phyloP scores from a whole-genome alignment of 1,140 invertebrate genomes.

The Atta colombica region DNA sequence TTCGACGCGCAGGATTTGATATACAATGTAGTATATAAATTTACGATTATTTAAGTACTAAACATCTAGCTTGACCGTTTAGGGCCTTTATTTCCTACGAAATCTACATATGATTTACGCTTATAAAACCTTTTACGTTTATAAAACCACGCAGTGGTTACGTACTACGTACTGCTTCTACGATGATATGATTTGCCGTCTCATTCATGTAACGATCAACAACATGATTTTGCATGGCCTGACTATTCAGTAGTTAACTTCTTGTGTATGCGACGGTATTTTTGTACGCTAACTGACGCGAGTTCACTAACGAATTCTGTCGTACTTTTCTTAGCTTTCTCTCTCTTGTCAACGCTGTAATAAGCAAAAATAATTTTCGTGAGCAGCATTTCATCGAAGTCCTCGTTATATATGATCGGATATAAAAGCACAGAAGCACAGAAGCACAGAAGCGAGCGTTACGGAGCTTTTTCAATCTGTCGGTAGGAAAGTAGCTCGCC shows the following conservation, averaged over 20 bases:
- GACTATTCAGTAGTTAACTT: slow-evolving; percentile 22
- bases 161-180: background rate
- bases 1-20: no score
- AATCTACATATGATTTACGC: background rate
- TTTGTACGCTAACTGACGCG: background rate
- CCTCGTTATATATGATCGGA: slow-evolving; percentile 23
- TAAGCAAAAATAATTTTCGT: slow-evolving; percentile 60
- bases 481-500: slow-evolving; percentile 56
- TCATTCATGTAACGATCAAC: background rate
- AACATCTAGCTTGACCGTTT: no score
- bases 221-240: slow-evolving; percentile 27
- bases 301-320: slow-evolving; percentile 1
- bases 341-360: slow-evolving; percentile 14
- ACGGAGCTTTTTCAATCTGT: slow-evolving; percentile 71
- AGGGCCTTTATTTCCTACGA: no score
- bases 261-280: slow-evolving; percentile 13
- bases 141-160: background rate
- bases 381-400: slow-evolving; percentile 45
- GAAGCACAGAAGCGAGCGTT: background rate
- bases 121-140: background rate
- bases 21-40: no score
- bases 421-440: slow-evolving; percentile 36
- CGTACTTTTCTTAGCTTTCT: slow-evolving; percentile 4
- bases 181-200: no score
- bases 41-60: no score